Base-by-base conservation (phyloP, 2,888 invertebrate genomes). In the Scaptomyza cyrtandrae region DNA sequence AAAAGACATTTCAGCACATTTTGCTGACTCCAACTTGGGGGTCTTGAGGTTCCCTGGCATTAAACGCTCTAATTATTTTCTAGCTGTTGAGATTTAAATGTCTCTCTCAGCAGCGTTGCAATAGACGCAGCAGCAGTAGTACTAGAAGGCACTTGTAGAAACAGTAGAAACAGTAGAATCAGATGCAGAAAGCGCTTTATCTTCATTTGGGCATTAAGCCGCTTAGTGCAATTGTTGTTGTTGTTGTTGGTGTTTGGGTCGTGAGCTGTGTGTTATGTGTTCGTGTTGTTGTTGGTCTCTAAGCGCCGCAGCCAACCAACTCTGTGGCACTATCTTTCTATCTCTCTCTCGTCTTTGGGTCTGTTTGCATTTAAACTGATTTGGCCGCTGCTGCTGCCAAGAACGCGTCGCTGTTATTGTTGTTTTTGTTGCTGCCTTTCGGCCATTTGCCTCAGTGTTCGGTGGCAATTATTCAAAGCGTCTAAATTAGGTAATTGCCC, bases 401-500 rank as follows among this genome's bases (percentile, higher is more conserved):
- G 16, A 16, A 48, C 48, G 31, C 48, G 31, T 33, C 16, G 4
- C 5, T 35, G 33, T 1, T 33, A 11, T 11, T 33, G 33, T n/a
- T 37, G 37, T n/a, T 37, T n/a, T 24, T 24, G 3, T 13, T 39
- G 37, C 37, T 46, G 50, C 39, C 35, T 37, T 9, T 16, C 41
- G 31, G 49, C 54, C 64, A 44, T 46, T 57, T 57, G 59, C 31
- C 50, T 14, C 7, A 39, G 50, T 55, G 52, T 39, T 58, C 13
- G 68, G 56, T 16, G 79, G 78, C 80, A 90, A 88, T 90, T 88
- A 88, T 88, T 90, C 89, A 86, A 82, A 85, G 89, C 89, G 73
- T 82, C 80, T 82, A 88, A 88, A 88, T 86, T 89, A 88, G 82
- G 80, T 89, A 88, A 88, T 90, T 88, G 90, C 79, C 88, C 84